A percentile compares a stretch with the other conserved stretches of the same genome.
Conservation (phyloP, 92 coral and sea anemone genomes). For the Actinostola sp. region DNA sequence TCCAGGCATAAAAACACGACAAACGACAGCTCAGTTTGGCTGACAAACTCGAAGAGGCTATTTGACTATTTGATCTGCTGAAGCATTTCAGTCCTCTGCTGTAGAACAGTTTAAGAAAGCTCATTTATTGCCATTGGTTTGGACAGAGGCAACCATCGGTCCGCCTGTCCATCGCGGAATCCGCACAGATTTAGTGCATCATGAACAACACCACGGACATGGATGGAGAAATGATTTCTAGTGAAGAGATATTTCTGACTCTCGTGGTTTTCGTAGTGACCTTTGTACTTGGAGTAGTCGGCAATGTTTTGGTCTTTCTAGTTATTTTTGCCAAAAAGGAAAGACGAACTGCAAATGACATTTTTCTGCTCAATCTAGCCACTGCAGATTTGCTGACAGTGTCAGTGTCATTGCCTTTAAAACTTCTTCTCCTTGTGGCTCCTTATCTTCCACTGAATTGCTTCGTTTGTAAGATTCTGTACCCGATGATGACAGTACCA, state of each 20-base stretch:
- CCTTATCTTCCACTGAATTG: constrained; percentile 26
- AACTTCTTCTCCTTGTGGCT: constrained; percentile 25
- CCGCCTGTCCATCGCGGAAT: background rate
- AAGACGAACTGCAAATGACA: constrained; percentile 34
- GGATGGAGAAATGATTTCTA: constrained; percentile 3
- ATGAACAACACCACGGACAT: constrained; percentile 18
- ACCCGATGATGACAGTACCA: constrained; percentile 39
- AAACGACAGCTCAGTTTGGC: too few species aligned
- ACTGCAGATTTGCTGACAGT: constrained; percentile 32
- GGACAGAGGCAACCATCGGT: too few species aligned
- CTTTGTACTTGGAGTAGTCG: constrained; percentile 45
- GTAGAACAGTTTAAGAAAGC: too few species aligned
- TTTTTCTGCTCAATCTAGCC: constrained; percentile 39
- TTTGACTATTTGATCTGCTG: too few species aligned
- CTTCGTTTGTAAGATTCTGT: constrained; percentile 35
- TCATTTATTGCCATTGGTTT: too few species aligned
- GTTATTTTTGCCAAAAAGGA: constrained; percentile 41
- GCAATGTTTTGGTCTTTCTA: constrained; percentile 38
- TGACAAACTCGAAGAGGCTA: too few species aligned
- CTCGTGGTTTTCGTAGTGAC: constrained; percentile 36
- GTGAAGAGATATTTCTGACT: constrained; percentile 33
- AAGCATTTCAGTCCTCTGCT: too few species aligned
- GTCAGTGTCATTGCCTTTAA: constrained; percentile 31
- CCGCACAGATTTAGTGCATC: background rate
- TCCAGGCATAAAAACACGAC: too few species aligned